Evolutionary conservation across 2,113 vertebrate species (phyloP).

Genomic region (Actenoides hombroni): DNA sequence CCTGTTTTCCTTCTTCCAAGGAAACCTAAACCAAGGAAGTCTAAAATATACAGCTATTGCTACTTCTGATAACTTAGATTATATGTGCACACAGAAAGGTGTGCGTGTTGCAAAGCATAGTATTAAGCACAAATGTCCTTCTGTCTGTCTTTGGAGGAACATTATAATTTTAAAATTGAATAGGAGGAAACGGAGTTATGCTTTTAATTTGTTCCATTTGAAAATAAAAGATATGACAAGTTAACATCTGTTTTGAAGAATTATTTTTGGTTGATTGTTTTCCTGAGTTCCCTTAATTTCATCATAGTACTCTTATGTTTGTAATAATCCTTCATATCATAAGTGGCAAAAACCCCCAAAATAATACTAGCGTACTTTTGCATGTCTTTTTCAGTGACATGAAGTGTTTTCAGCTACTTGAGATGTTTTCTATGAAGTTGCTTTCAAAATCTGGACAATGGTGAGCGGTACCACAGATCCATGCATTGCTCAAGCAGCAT

Average conservation of each 20-base stretch:
- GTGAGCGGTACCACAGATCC: neutral
- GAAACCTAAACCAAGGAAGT: neutral
- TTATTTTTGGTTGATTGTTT: neutral
- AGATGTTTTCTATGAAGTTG: neutral
- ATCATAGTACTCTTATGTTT: neutral
- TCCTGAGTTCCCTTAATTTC: neutral
- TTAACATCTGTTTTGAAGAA: neutral
- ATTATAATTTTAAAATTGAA: neutral
- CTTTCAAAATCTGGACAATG: neutral
- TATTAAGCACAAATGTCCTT: neutral
- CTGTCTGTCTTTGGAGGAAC: neutral
- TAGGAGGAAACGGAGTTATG: neutral
- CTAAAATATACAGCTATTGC: neutral
- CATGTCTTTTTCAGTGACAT: neutral
- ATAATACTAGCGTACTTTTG: neutral
- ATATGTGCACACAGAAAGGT: neutral
- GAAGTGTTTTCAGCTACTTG: neutral
- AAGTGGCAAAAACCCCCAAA: too few species aligned
- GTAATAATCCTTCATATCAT: neutral
- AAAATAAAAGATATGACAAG: neutral
- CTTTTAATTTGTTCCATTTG: neutral
- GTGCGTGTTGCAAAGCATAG: neutral
- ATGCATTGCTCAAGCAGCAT: neutral
- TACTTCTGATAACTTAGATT: neutral
- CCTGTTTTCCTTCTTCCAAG: neutral